Percentiles rank a stretch among this genome's conserved stretches.
Evolutionary conservation across 2,888 invertebrate species (phyloP).

Genomic region (Aphodius sticticus): DNA sequence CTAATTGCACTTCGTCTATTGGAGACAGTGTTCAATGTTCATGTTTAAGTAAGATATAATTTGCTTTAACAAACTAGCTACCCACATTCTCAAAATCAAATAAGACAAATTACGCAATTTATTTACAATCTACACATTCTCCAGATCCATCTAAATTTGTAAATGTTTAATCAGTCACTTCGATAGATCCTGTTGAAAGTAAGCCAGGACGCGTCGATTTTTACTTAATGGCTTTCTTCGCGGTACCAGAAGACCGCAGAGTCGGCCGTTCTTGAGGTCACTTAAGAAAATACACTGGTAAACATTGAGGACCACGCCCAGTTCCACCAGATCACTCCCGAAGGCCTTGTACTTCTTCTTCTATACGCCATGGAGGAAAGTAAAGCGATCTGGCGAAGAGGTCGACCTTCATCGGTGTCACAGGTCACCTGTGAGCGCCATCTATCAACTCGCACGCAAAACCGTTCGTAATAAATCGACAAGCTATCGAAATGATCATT

Average conservation of each 20-base stretch:
- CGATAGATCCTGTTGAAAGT: not conserved
- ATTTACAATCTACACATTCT: not conserved
- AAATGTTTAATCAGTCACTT: not conserved
- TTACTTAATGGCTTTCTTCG: slow-evolving; percentile 4
- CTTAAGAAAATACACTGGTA: slow-evolving; percentile 4
- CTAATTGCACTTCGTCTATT: too few species aligned
- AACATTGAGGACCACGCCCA: not conserved
- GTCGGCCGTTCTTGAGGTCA: not conserved
- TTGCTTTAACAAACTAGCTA: too few species aligned
- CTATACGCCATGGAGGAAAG: too few species aligned
- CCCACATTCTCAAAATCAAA: not conserved
- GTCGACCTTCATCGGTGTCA: not conserved
- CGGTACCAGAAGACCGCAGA: not conserved
- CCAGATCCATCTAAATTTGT: not conserved
- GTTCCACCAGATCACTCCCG: not conserved
- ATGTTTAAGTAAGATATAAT: too few species aligned
- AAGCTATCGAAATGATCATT: not conserved
- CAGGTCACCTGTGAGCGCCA: not conserved
- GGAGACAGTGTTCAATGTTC: too few species aligned
- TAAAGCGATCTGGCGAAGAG: not conserved
- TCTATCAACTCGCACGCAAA: not conserved
- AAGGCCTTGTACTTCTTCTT: not conserved
- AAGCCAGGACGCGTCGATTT: not conserved
- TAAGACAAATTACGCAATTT: not conserved
- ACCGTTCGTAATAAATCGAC: not conserved